Conservation (phyloP, 2,113 vertebrate species). For the Corythornis madagascariensis region DNA sequence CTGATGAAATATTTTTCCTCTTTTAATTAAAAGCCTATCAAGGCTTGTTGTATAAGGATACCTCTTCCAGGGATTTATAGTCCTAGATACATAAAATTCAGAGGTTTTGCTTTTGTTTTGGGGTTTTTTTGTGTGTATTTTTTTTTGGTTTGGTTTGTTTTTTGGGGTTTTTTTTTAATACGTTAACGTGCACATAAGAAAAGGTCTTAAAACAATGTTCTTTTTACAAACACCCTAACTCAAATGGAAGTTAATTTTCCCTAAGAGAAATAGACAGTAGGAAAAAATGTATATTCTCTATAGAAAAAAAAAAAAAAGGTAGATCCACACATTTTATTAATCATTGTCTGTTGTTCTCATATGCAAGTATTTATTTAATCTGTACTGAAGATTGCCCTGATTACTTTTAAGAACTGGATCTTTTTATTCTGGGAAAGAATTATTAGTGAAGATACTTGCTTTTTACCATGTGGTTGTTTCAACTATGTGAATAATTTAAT, state of each 20-base stretch:
- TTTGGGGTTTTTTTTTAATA: not conserved
- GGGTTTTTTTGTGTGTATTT: too few relatives aligned
- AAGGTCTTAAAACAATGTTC: not conserved
- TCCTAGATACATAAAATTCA: not conserved
- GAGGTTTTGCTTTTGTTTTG: not conserved
- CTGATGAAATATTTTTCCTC: not conserved
- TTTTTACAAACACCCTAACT: not conserved
- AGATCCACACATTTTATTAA: not conserved
- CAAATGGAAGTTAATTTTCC: not conserved
- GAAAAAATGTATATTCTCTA: not conserved
- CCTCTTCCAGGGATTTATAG: not conserved
- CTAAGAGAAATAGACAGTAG: not conserved
- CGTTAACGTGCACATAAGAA: not conserved
- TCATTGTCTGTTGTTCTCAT: not conserved
- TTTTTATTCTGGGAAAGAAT: not conserved
- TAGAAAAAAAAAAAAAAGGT: not conserved
- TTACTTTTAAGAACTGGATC: not conserved
- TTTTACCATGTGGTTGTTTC: fast-evolving
- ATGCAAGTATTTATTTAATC: not conserved
- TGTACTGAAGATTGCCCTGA: not conserved
- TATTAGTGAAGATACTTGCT: not conserved
- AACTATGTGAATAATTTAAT: not conserved
- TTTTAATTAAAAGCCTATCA: not conserved
- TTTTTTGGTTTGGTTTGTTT: not conserved
- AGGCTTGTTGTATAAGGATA: not conserved